Evolutionary conservation across 2,888 invertebrate species (phyloP).

Genomic region (Synergus laeviventris): DNA sequence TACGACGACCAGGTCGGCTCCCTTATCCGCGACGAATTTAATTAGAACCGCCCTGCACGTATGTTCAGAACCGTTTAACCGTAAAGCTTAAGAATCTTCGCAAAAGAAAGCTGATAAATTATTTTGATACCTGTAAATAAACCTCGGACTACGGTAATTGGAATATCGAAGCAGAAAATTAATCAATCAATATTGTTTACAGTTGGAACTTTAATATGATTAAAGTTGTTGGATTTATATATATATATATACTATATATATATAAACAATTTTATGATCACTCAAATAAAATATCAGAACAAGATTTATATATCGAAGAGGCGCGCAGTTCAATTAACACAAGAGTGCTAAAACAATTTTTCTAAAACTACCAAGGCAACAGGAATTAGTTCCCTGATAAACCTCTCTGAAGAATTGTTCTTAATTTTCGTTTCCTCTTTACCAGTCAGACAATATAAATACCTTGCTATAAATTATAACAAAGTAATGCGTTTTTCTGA

Average conservation of each 20-base stretch:
- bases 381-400: background rate
- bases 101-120: slow-evolving; percentile 20
- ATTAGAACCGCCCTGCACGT: slow-evolving; percentile 54
- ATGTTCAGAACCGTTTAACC: slow-evolving; percentile 9
- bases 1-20: slow-evolving; percentile 44
- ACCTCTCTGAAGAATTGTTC: background rate
- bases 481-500: too few species aligned
- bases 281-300: background rate
- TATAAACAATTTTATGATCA: background rate
- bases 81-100: slow-evolving; percentile 11
- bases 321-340: background rate
- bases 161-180: background rate
- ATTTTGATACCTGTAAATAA: slow-evolving; percentile 4
- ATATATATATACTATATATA: background rate
- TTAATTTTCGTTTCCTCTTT: background rate
- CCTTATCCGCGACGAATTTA: slow-evolving; percentile 58
- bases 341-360: background rate
- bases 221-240: background rate
- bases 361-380: background rate
- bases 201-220: background rate
- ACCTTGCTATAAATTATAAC: too few species aligned
- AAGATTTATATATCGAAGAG: background rate
- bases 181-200: background rate
- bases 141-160: background rate
- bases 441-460: background rate